Conservation (phyloP, 2,888 invertebrate species). For the Podotricha telesiphe region DNA sequence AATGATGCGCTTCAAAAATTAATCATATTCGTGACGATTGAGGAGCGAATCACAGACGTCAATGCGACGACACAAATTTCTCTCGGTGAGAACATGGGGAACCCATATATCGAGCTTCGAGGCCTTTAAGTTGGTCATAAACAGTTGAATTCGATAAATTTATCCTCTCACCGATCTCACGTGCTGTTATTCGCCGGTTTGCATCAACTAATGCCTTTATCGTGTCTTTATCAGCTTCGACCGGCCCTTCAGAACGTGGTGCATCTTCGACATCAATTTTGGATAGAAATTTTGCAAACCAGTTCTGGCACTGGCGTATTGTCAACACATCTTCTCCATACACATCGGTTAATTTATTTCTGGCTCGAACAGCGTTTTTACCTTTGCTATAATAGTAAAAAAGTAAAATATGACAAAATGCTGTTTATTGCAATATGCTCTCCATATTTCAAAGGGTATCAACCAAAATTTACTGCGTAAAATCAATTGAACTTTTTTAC, state of each 20-base stretch:
- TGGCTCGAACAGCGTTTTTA: slow-evolving; percentile 14
- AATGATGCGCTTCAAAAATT: slow-evolving; percentile 6
- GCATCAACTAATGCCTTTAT: slow-evolving; percentile 18
- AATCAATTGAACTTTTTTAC: slow-evolving; percentile 42
- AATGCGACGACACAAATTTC: slow-evolving; percentile 15
- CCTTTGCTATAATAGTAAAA: slow-evolving; percentile 16
- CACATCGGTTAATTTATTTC: slow-evolving; percentile 3
- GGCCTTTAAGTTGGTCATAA: neutral
- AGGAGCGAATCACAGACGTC: slow-evolving; percentile 20
- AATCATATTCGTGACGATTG: slow-evolving; percentile 20
- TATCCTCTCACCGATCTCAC: neutral
- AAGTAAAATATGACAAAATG: slow-evolving; percentile 34
- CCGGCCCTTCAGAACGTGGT: slow-evolving; percentile 43
- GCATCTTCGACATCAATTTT: slow-evolving; percentile 47
- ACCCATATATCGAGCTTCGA: neutral
- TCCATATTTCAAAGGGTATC: slow-evolving; percentile 45
- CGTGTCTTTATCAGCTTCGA: slow-evolving; percentile 31
- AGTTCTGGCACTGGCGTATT: neutral
- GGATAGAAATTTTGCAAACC: slow-evolving; percentile 42
- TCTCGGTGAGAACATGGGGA: slow-evolving; percentile 3
- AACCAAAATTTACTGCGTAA: slow-evolving; percentile 46
- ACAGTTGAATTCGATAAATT: neutral
- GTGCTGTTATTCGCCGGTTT: neutral
- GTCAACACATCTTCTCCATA: neutral
- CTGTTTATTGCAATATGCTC: slow-evolving; percentile 35